Conservation (phyloP, 1,140 invertebrate species). For the Drosophila jambulina region DNA sequence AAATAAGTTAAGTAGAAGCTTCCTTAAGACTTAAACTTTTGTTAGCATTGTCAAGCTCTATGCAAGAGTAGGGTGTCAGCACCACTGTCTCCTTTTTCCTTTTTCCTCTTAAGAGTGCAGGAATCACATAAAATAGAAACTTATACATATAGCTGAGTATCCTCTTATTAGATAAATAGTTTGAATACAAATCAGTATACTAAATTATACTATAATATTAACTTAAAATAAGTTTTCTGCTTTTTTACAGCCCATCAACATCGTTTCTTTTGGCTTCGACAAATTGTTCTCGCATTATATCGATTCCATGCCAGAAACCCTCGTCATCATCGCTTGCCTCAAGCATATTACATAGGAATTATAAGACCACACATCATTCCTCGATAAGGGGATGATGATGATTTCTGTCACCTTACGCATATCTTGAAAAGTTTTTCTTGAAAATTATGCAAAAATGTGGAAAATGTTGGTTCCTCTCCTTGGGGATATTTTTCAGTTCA, state of each 20-base stretch:
- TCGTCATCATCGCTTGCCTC: constrained; percentile 26
- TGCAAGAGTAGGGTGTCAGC: too few relatives aligned
- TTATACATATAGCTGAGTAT: background rate
- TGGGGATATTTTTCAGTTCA: constrained; percentile 82
- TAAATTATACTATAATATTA: background rate
- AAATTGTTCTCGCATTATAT: constrained; percentile 42
- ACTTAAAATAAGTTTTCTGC: constrained; percentile 8
- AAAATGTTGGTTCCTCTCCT: constrained; percentile 49
- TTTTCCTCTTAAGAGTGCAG: background rate
- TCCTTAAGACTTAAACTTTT: background rate
- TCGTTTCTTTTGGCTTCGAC: background rate
- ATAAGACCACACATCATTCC: constrained; percentile 46
- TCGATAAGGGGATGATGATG: constrained; percentile 59
- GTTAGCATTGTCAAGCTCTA: too few relatives aligned
- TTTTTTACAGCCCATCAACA: constrained; percentile 10
- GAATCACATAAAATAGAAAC: background rate
- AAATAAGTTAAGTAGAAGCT: background rate
- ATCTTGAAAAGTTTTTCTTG: constrained; percentile 59
- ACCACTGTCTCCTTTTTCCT: background rate
- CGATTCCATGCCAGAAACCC: constrained; percentile 30
- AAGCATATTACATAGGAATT: constrained; percentile 68
- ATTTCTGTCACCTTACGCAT: constrained; percentile 57
- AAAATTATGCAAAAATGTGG: constrained; percentile 73
- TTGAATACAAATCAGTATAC: background rate
- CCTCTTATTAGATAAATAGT: background rate